Evolutionary conservation across 1,140 invertebrate genomes (phyloP).

Genomic region (Atopsyche davidsoni): DNA sequence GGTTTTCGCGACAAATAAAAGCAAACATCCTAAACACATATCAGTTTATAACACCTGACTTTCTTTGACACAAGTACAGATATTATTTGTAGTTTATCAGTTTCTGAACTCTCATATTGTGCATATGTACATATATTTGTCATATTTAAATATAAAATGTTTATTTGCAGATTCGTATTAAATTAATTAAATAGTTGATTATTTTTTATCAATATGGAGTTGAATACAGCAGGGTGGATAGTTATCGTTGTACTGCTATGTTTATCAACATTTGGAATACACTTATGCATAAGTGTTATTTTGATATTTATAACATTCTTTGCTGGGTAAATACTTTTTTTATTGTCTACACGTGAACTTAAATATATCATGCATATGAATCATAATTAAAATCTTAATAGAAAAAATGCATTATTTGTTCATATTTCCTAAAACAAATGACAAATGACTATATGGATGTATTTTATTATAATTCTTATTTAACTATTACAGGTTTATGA

Average conservation of each 20-base stretch:
- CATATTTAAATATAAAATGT: background rate
- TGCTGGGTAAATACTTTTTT: conserved; percentile 1
- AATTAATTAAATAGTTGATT: background rate
- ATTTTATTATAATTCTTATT: background rate
- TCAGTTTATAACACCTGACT: background rate
- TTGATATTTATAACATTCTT: conserved; percentile 5
- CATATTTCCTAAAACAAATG: too few relatives aligned
- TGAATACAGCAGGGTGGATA: conserved; percentile 9
- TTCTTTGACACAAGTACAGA: background rate
- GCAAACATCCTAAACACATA: background rate
- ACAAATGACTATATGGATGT: too few relatives aligned
- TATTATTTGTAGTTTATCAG: background rate
- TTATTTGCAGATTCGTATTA: background rate
- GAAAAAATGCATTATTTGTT: too few relatives aligned
- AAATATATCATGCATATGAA: background rate
- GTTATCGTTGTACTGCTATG: conserved; percentile 13
- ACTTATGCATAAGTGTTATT: conserved; percentile 12
- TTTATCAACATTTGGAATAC: conserved; percentile 16
- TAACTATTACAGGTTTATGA: background rate
- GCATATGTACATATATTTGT: background rate
- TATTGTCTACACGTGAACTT: background rate
- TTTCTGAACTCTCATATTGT: background rate
- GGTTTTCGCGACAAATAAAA: background rate
- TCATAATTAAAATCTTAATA: too few relatives aligned
- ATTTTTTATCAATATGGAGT: conserved; percentile 5